Base-by-base conservation (phyloP, 2,797 vertebrate species). In the Xenentodon cancila region DNA sequence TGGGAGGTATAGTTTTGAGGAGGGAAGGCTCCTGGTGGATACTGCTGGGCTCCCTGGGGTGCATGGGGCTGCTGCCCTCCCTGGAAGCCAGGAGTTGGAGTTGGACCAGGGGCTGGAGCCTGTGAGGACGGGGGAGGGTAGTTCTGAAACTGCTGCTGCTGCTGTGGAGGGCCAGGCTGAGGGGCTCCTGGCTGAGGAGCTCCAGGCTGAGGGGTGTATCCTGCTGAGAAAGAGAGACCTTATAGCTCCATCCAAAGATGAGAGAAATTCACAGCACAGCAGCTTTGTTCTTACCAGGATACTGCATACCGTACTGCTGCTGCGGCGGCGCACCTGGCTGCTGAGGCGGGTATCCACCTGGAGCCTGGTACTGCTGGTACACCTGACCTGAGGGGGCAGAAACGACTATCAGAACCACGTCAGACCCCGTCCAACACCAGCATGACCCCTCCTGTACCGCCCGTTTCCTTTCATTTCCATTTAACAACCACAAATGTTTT, bases 301-400 rank as follows among this genome's bases (percentile, higher is more conserved):
- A 99, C 91, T 97, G 98, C 94, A 99, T 84, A 55, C 93, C 90
- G 0, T 98, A 99, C 91, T 97, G 97, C 70, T 95, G 97, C 77
- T 95, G 95, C 1, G 83, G 95, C 1, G 83, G 0, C 37, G 75
- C 90, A 17, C 87, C 91, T 19, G 95, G 94, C 74, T 96, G 96
- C 90, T 97, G 96, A 85, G 96, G 92, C 20, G 96, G 94, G 53
- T 98, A 99, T 74, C 96, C 94, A n/a, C 95, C 94, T 86, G 97
- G 96, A 68, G 95, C 94, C 72, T 95, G 96, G 90, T 99, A 99
- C 91, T 97, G 97, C 48, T 94, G 98, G 84, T 99, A 99, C 88
- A 97, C 93, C 80, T 97, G 97, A 88, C 98, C 98, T 99, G 78
- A 69, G 81, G 64, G 73, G 7, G 65, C 25, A 75, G 27, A 1